Conservation (phyloP, 2,888 invertebrate genomes). For the Lobophora halterata region DNA sequence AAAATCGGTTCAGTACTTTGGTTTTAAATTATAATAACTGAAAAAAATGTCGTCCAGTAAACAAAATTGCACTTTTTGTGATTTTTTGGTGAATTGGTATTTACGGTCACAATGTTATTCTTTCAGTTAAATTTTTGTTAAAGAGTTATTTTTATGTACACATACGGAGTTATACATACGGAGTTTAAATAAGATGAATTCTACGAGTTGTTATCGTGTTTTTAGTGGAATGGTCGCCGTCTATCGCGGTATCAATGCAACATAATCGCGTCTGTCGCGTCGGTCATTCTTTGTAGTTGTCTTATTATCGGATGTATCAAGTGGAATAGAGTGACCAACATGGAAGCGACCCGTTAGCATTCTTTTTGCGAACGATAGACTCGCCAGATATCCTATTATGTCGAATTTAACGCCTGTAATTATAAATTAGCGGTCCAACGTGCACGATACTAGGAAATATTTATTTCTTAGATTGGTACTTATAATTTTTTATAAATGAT, state of each 20-base stretch:
- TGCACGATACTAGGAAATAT: conserved; percentile 39
- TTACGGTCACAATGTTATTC: no score
- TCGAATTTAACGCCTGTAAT: conserved; percentile 63
- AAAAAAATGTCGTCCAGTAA: no score
- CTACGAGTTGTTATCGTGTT: conserved; percentile 15
- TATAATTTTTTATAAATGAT: no score
- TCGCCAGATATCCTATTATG: conserved; percentile 54
- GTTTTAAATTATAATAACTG: no score
- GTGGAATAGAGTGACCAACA: conserved; percentile 45
- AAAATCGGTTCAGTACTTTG: no score
- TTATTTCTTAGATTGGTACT: conserved; percentile 41
- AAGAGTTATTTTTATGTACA: background rate
- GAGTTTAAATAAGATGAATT: conserved; percentile 8
- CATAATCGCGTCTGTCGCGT: conserved; percentile 31
- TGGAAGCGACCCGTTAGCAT: conserved; percentile 60
- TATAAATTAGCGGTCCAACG: conserved; percentile 55
- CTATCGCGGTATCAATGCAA: conserved; percentile 26
- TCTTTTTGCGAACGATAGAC: conserved; percentile 60
- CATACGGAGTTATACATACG: conserved; percentile 4
- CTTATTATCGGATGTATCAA: conserved; percentile 37
- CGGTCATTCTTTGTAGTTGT: conserved; percentile 49
- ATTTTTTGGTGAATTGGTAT: no score
- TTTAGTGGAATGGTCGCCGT: conserved; percentile 10
- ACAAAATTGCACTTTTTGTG: no score
- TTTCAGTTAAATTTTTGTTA: no score